Evolutionary conservation across 2,888 invertebrate species (phyloP), one percentile per base, ranked within the genome.

Genomic region (Drosophila macrothrix): DNA sequence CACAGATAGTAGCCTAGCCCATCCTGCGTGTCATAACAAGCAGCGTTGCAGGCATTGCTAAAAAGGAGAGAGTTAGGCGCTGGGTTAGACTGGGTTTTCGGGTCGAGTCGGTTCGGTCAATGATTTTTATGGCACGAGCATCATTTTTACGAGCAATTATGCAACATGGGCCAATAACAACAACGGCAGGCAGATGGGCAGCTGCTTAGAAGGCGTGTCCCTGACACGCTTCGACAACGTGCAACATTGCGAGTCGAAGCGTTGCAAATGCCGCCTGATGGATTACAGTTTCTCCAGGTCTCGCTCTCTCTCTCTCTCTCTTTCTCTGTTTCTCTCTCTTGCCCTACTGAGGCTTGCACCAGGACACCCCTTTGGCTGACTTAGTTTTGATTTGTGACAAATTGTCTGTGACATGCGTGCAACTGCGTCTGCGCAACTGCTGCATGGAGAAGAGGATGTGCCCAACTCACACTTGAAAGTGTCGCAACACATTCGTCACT

Each of bases 401-500:
- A 89, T 89, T 75, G 79, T 81, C 75, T 73, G 73, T 89, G 89
- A 88, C 84, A 86, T 58, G 78, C 74, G 67, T 81, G 63, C 65
- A 62, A 71, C 61, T 53, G 58, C 58, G 58, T 16, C 41, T 58
- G 59, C 53, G 65, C 69, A 65, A 58, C 59, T 46, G 29, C 55
- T 53, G 53, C 64, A 58, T 69, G 49, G 54, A 39, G 49, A 63
- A 46, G 43, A 31, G 65, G 25, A 54, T 66, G 60, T 39, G 56
- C 56, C 56, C 68, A 25, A 46, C 53, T 28, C 58, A 43, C 84
- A 90, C 89, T 89, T 86, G 90, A 91, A 85, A 79, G 61, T 91
- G 91, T 89, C 89, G 83, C 78, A 89, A 85, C 84, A 86, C 84
- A 91, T 89, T 85, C 88, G 86, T 91, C 88, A 89, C 69, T 80